These are phyloP conservation scores for Drosophila pseudoananassae DNA, from an alignment of 1,140 invertebrate genomes.

Conservation along the genomic window DNA sequence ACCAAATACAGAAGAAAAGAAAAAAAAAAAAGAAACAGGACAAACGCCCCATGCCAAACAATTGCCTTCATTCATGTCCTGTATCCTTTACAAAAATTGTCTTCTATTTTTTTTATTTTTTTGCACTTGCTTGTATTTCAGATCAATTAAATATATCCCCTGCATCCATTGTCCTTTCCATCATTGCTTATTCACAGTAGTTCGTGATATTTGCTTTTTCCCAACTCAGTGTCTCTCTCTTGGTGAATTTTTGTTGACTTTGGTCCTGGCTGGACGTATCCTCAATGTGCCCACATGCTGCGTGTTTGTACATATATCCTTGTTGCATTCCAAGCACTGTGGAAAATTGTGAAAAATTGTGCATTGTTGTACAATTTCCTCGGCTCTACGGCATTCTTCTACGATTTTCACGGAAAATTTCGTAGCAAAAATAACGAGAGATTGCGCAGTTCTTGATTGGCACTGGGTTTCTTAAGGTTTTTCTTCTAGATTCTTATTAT, in stretches of 20 bases:
- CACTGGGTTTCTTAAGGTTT: slow-evolving; percentile 1
- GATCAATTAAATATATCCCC: slow-evolving; percentile 74
- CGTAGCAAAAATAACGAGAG: slow-evolving; percentile 39
- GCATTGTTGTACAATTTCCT: slow-evolving; percentile 68
- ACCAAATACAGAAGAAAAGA: slow-evolving; percentile 32
- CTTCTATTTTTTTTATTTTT: slow-evolving; percentile 30
- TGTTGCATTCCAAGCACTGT: slow-evolving; percentile 12
- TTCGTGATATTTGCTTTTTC: slow-evolving; percentile 71
- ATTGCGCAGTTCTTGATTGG: slow-evolving; percentile 19
- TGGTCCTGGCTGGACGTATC: slow-evolving; percentile 9
- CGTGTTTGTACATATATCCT: slow-evolving; percentile 46
- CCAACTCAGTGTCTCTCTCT: slow-evolving; percentile 15
- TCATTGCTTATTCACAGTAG: slow-evolving; percentile 37
- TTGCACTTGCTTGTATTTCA: slow-evolving; percentile 81
- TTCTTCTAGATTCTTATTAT: not conserved
- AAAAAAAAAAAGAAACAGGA: slow-evolving; percentile 27
- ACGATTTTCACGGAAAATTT: slow-evolving; percentile 70
- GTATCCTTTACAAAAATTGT: not conserved
- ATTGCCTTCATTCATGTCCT: slow-evolving; percentile 19
- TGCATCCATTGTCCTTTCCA: slow-evolving; percentile 26
- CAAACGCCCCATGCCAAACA: slow-evolving; percentile 62
- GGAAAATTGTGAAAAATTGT: slow-evolving; percentile 53
- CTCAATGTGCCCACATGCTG: slow-evolving; percentile 77
- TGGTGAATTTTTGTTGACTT: slow-evolving; percentile 50
- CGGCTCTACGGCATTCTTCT: slow-evolving; percentile 43